A percentile compares a stretch with the other conserved stretches of the same genome.
Evolutionary conservation across 1,140 invertebrate species (phyloP).

Genomic region (Epicauta chinensis): DNA sequence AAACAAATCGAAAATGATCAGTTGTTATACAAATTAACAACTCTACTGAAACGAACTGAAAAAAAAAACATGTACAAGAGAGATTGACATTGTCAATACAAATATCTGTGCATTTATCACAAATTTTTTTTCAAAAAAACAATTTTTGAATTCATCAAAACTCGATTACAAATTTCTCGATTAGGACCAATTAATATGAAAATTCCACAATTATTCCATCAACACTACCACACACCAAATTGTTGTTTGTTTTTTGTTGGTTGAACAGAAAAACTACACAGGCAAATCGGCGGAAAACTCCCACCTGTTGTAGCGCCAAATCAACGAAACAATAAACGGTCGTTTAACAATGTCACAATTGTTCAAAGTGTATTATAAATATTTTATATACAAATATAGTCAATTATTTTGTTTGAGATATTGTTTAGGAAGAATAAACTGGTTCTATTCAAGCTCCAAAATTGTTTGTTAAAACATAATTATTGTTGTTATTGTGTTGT

Average conservation of each 20-base stretch:
- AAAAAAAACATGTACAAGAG: constrained; percentile 31
- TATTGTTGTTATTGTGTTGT: too few species aligned
- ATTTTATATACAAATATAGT: constrained; percentile 24
- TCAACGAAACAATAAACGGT: too few species aligned
- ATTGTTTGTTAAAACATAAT: too few species aligned
- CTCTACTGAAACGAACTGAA: constrained; percentile 12
- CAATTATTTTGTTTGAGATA: constrained; percentile 17
- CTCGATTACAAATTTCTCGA: neutral
- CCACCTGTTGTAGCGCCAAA: too few species aligned
- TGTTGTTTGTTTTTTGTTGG: too few species aligned
- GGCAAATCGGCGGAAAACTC: too few species aligned
- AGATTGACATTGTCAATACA: constrained; percentile 41
- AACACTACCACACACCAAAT: too few species aligned
- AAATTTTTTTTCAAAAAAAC: constrained; percentile 24
- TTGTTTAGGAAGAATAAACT: constrained; percentile 23
- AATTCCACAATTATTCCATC: neutral
- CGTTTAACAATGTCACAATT: constrained; percentile 7
- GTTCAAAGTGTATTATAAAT: constrained; percentile 1
- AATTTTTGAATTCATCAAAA: constrained; percentile 1
- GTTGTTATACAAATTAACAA: constrained; percentile 38
- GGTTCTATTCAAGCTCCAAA: too few species aligned
- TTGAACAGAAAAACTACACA: too few species aligned
- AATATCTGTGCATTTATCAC: constrained; percentile 33
- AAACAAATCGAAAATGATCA: constrained; percentile 29
- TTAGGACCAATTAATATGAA: neutral